Evolutionary conservation across 1,140 invertebrate genomes (phyloP).

Genomic region (Anastrepha ludens): DNA sequence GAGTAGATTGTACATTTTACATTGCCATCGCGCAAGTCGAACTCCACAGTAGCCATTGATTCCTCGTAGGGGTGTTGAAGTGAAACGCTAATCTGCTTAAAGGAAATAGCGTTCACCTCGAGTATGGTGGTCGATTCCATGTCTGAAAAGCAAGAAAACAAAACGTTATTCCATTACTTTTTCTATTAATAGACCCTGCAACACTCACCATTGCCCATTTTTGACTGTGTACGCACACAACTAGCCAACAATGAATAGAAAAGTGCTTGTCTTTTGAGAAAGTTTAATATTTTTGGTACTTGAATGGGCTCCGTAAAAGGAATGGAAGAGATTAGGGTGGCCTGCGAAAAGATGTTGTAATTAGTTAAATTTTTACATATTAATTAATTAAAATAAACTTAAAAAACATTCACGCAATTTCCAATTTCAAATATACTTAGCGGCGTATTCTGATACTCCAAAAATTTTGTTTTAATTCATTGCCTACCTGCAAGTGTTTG

Average conservation of each 20-base stretch:
- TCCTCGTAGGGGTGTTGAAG: conserved; percentile 95
- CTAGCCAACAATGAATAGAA: conserved; percentile 93
- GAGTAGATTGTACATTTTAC: conserved; percentile 81
- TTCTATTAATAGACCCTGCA: too few relatives aligned
- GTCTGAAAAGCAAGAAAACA: conserved; percentile 75
- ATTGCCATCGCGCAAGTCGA: conserved; percentile 88
- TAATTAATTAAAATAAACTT: too few relatives aligned
- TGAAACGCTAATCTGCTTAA: conserved; percentile 90
- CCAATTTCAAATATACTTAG: too few relatives aligned
- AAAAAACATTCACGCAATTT: too few relatives aligned
- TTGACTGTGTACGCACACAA: conserved; percentile 87
- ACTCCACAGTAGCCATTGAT: conserved; percentile 92
- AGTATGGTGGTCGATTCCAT: conserved; percentile 89
- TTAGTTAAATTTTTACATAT: too few relatives aligned
- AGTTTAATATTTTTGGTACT: conserved; percentile 90
- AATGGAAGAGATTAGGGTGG: conserved; percentile 86
- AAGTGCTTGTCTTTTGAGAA: conserved; percentile 90
- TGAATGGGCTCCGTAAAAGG: conserved; percentile 96
- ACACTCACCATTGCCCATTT: conserved; percentile 78
- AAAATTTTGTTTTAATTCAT: too few relatives aligned
- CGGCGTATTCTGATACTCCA: too few relatives aligned
- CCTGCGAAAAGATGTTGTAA: conserved; percentile 73
- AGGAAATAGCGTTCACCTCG: conserved; percentile 92
- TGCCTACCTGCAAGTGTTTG: conserved; percentile 78
- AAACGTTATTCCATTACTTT: background rate